A percentile compares a stretch with the other conserved stretches of the same genome.
These are phyloP conservation scores for Limnephilus rhombicus DNA, from an alignment of 2,888 invertebrate genomes.

Conservation along the genomic window DNA sequence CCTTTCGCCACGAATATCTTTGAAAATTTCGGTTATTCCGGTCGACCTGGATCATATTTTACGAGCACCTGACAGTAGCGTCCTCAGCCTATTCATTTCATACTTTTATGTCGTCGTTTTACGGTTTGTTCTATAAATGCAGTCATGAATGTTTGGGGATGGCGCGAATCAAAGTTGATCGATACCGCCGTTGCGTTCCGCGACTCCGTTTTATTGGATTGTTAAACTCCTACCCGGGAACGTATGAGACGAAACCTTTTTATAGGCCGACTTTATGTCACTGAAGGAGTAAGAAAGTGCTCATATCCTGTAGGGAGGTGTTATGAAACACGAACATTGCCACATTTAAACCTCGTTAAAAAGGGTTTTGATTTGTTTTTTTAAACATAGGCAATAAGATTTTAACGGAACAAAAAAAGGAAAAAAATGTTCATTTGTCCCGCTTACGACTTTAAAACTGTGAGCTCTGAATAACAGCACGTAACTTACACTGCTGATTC, in stretches of 20 bases:
- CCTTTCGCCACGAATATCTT: constrained; percentile 8
- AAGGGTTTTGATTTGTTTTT: neutral
- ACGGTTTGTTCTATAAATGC: constrained; percentile 59
- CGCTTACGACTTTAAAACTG: neutral
- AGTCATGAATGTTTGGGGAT: constrained; percentile 51
- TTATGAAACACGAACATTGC: constrained; percentile 38
- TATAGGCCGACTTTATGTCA: constrained; percentile 45
- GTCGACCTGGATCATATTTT: constrained; percentile 48
- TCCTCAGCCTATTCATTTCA: constrained; percentile 61
- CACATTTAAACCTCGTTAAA: constrained; percentile 2
- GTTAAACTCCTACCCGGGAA: constrained; percentile 47
- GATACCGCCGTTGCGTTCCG: constrained; percentile 52
- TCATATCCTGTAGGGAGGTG: constrained; percentile 31
- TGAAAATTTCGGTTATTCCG: constrained; percentile 34
- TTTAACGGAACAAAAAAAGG: neutral
- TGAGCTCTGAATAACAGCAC: neutral
- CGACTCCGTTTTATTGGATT: constrained; percentile 49
- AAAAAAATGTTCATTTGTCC: neutral
- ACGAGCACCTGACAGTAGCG: constrained; percentile 57
- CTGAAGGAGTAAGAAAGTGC: constrained; percentile 30
- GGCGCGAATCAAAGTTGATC: constrained; percentile 60
- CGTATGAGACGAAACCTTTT: constrained; percentile 54
- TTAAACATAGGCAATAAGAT: neutral
- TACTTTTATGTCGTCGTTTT: constrained; percentile 62
- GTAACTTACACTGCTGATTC: no score